Evolutionary conservation across 2,797 vertebrate species (phyloP).

Genomic region (Manis javanica): DNA sequence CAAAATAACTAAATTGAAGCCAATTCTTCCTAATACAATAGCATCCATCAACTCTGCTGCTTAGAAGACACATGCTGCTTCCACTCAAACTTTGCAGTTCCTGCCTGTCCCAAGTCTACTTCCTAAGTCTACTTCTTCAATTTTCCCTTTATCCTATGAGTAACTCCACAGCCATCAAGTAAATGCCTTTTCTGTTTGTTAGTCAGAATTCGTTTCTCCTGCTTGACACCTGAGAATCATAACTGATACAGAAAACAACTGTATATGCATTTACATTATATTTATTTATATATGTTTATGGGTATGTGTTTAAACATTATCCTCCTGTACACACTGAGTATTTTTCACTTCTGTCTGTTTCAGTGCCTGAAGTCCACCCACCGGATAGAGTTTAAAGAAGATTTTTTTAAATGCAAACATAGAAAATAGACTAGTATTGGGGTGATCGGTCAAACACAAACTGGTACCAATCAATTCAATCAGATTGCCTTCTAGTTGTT

Average conservation of each 20-base stretch:
- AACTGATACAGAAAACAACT: neutral
- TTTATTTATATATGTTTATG: neutral
- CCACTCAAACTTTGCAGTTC: neutral
- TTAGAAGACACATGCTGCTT: neutral
- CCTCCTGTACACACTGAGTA: neutral
- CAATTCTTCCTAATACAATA: neutral
- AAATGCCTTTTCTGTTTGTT: neutral
- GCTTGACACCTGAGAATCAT: neutral
- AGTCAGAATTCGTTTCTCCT: conserved; percentile 17
- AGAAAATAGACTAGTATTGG: neutral
- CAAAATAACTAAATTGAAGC: neutral
- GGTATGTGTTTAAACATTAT: neutral
- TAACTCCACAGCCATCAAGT: neutral
- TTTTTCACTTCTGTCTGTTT: conserved; percentile 3
- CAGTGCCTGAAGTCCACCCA: neutral
- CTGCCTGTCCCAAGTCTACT: neutral
- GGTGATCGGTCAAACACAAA: neutral
- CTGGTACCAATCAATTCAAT: neutral
- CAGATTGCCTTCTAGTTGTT: neutral
- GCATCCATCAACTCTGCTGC: neutral
- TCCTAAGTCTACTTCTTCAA: neutral
- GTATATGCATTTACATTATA: neutral
- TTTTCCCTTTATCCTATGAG: neutral
- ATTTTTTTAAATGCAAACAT: neutral
- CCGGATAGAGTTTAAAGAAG: neutral